These are phyloP conservation scores for Drosophila ironensis DNA, from an alignment of 1,140 invertebrate species.

Conservation along the genomic window DNA sequence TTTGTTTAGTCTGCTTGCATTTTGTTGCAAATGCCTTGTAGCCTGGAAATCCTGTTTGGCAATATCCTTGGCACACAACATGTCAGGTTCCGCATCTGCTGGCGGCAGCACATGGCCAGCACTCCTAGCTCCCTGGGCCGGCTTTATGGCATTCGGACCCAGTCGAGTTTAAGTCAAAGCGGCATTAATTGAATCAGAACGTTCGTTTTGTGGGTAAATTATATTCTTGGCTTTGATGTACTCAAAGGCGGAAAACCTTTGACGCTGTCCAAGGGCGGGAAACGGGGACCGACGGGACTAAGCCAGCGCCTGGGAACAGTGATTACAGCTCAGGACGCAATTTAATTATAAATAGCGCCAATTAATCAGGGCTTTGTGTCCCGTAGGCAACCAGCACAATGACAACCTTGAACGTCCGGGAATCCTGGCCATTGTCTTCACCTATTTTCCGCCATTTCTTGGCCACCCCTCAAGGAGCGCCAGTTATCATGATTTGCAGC, in stretches of 20 bases:
- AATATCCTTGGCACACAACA: constrained; percentile 55
- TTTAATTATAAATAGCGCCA: constrained; percentile 65
- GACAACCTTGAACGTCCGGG: constrained; percentile 18
- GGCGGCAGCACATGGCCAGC: background rate
- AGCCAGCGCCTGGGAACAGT: constrained; percentile 33
- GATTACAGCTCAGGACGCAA: constrained; percentile 51
- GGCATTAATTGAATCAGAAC: constrained; percentile 47
- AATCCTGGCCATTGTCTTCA: constrained; percentile 29
- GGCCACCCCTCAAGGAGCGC: background rate
- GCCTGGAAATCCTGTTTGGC: constrained; percentile 75
- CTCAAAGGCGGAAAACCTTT: constrained; percentile 11
- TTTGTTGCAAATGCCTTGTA: constrained; percentile 61
- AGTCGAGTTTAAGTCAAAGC: constrained; percentile 14
- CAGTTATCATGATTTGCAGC: constrained; percentile 42
- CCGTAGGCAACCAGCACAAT: constrained; percentile 24
- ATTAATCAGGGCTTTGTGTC: constrained; percentile 54
- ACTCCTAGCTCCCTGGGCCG: background rate
- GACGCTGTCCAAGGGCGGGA: constrained; percentile 3
- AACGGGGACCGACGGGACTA: constrained; percentile 1
- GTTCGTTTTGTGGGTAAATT: constrained; percentile 29
- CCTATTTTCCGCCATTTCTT: constrained; percentile 4
- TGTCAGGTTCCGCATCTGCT: constrained; percentile 25
- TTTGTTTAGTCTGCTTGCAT: constrained; percentile 55
- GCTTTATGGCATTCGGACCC: background rate
- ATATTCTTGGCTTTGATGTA: constrained; percentile 46